Evolutionary conservation across 2,888 invertebrate genomes (phyloP).

Genomic region (Pyrrhosoma nymphula): DNA sequence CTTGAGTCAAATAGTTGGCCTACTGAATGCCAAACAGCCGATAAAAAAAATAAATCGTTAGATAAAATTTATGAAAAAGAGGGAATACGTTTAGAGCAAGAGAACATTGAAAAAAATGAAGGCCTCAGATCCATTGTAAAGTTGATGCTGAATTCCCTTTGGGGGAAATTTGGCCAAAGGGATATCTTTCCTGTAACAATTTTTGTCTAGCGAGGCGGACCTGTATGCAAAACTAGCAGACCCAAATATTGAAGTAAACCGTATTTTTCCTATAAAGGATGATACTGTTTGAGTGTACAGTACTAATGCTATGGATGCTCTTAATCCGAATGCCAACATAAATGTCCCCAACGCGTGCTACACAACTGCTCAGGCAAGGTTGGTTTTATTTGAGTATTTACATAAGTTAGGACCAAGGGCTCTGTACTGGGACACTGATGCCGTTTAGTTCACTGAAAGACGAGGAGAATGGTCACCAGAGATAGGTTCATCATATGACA

Average conservation of each 20-base stretch:
- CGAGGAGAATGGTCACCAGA: conserved; percentile 70
- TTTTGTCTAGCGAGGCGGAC: not conserved
- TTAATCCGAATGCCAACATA: conserved; percentile 69
- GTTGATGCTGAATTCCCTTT: conserved; percentile 72
- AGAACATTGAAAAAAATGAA: conserved; percentile 70
- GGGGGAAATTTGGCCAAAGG: conserved; percentile 71
- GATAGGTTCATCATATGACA: conserved; percentile 74
- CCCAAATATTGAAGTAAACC: conserved; percentile 71
- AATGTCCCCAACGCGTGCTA: conserved; percentile 75
- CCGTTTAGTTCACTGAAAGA: conserved; percentile 73
- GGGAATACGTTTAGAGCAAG: conserved; percentile 69
- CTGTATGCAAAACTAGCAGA: conserved; percentile 71
- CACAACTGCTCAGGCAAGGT: conserved; percentile 75
- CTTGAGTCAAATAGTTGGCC: conserved; percentile 74
- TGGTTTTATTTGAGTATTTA: conserved; percentile 74
- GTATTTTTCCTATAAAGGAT: conserved; percentile 71
- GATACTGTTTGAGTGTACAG: conserved; percentile 72
- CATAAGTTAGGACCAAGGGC: conserved; percentile 73
- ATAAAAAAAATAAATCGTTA: conserved; percentile 69
- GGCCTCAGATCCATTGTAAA: conserved; percentile 71
- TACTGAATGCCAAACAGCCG: conserved; percentile 71
- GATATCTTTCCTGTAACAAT: not conserved
- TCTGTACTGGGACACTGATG: conserved; percentile 76
- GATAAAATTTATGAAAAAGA: conserved; percentile 69
- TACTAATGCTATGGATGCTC: conserved; percentile 70